Conservation (phyloP, 1,140 invertebrate species). For the Tetramorium simillimum region DNA sequence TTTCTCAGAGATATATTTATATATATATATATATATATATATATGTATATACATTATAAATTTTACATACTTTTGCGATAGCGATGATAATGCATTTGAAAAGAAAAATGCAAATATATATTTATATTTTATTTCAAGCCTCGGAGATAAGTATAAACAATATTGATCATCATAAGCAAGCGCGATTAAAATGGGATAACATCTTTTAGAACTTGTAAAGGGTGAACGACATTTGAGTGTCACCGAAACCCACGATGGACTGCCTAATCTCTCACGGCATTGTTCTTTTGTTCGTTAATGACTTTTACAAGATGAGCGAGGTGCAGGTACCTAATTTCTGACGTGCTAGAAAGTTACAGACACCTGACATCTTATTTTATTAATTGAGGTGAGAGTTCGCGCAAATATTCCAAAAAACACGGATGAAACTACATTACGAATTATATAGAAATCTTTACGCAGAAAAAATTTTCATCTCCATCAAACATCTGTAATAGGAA, state of each 20-base stretch:
- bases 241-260: background rate
- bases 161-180: background rate
- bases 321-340: slow-evolving; percentile 14
- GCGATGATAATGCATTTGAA: background rate
- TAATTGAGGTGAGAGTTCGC: slow-evolving; percentile 53
- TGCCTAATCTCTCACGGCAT: slow-evolving; percentile 14
- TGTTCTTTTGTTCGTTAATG: slow-evolving; percentile 43
- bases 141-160: background rate
- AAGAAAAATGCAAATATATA: background rate
- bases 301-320: background rate
- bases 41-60: too few relatives aligned
- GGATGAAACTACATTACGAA: background rate
- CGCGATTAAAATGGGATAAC: background rate
- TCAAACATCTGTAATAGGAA: background rate
- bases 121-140: background rate
- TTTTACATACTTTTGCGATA: background rate
- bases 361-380: slow-evolving; percentile 22
- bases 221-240: background rate
- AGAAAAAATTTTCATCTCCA: background rate
- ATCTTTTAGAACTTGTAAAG: background rate
- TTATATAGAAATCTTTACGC: background rate
- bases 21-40: too few relatives aligned
- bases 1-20: background rate
- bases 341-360: slow-evolving; percentile 33
- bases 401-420: slow-evolving; percentile 4